Conservation (phyloP, 2,888 invertebrate genomes). For the Zele albiditarsus region DNA sequence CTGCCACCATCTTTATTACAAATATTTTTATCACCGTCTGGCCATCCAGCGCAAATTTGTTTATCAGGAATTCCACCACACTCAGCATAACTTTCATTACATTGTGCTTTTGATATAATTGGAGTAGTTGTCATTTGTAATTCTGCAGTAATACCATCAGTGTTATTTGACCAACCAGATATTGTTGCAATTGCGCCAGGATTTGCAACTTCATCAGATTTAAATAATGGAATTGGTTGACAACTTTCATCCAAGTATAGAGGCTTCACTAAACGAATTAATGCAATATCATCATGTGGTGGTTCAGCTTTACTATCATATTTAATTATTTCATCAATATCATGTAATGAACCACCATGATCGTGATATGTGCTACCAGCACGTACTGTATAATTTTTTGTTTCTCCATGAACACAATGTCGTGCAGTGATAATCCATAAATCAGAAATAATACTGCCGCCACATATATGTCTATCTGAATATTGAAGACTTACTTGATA, state of each 20-base stretch:
- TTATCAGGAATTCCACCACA: constrained; percentile 74
- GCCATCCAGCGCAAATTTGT: constrained; percentile 77
- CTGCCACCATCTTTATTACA: constrained; percentile 75
- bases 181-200: constrained; percentile 44
- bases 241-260: constrained; percentile 73
- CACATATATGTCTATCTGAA: constrained; percentile 74
- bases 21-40: constrained; percentile 73
- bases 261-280: constrained; percentile 74
- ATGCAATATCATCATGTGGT: constrained; percentile 74
- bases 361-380: constrained; percentile 73
- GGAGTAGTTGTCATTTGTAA: constrained; percentile 75
- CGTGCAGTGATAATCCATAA: constrained; percentile 76
- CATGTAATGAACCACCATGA: constrained; percentile 75
- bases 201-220: constrained; percentile 52
- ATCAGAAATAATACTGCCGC: constrained; percentile 75
- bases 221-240: constrained; percentile 72
- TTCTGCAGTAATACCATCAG: constrained; percentile 51
- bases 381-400: constrained; percentile 65
- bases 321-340: constrained; percentile 73
- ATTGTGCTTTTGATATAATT: constrained; percentile 73
- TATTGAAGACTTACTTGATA: constrained; percentile 73
- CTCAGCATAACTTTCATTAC: constrained; percentile 73
- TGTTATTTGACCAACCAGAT: constrained; percentile 58
- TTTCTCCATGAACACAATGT: constrained; percentile 72
- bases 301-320: constrained; percentile 74